Evolutionary conservation across 1,140 invertebrate species (phyloP).

Genomic region (Eciton burchellii): DNA sequence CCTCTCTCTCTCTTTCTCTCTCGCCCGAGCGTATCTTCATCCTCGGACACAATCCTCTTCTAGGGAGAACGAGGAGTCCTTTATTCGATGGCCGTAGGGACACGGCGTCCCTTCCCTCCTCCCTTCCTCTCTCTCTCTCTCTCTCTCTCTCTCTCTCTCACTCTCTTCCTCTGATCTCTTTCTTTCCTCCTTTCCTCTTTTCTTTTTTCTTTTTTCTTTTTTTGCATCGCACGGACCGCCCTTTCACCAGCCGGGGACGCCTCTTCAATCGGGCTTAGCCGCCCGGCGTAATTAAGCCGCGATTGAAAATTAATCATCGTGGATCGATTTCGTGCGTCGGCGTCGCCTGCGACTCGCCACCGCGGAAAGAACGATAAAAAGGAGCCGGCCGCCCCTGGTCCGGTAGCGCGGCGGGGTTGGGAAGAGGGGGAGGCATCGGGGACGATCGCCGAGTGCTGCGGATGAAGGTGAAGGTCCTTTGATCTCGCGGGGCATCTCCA

Average conservation of each 20-base stretch:
- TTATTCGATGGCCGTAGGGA: slow-evolving; percentile 73
- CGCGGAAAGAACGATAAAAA: slow-evolving; percentile 54
- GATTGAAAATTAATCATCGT: slow-evolving; percentile 84
- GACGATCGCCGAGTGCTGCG: slow-evolving; percentile 25
- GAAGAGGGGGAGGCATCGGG: background rate
- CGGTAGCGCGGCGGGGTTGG: background rate
- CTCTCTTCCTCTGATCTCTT: slow-evolving; percentile 17
- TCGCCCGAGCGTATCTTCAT: slow-evolving; percentile 68
- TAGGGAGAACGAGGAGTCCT: slow-evolving; percentile 60
- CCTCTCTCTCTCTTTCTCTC: background rate
- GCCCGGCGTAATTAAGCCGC: slow-evolving; percentile 80
- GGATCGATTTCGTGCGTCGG: slow-evolving; percentile 70
- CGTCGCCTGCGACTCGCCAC: slow-evolving; percentile 46
- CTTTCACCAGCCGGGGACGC: slow-evolving; percentile 65
- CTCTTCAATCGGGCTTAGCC: slow-evolving; percentile 70
- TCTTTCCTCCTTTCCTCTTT: slow-evolving; percentile 1
- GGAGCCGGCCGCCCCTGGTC: background rate
- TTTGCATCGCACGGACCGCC: slow-evolving; percentile 54
- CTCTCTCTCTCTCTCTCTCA: background rate
- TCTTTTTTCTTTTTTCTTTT: slow-evolving; percentile 36
- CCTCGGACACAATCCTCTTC: slow-evolving; percentile 70
- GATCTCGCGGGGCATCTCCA: slow-evolving; percentile 48
- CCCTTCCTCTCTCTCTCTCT: background rate
- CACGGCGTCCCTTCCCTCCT: slow-evolving; percentile 47
- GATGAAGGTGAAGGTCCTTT: slow-evolving; percentile 63